Base-by-base conservation (phyloP, 2,797 vertebrate genomes). In the Muraenolepis orangiensis region DNA sequence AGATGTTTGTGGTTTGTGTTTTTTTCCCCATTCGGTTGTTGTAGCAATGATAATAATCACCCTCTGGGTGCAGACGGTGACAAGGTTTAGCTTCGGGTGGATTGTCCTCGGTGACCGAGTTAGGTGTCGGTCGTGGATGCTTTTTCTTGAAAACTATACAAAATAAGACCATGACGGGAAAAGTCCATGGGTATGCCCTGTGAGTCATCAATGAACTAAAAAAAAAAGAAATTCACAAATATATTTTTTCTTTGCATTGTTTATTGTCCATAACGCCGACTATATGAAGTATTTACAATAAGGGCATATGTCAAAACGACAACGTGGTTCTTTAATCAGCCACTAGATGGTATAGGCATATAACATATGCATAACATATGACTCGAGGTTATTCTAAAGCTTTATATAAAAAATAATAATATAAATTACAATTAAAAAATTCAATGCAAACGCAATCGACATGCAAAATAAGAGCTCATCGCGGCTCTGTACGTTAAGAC, bases 311-410 rank as follows among this genome's bases (percentile, higher is more conserved):
- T 67, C 30, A 29, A 20, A 31, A 14, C 34, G 72, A 40, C 31
- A 72, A 85, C 11, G 20, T 34, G 75, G 69, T 86, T 38, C 83
- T 74, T 86, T 29, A 75, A 80, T 70, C 80, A 87, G 75, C 91
- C 91, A 91, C 90, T 91, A 92, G 91, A 90, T 91, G 91, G 90
- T 89, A n/a, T n/a, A 64, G 57, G 57, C 57, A n/a, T 64, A 89
- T 84, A 76, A 87, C 78, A 57, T 72, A 80, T 82, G 82, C 86
- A 83, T 66, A 14, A 66, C 6, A 67, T 13, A 31, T 30, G 8
- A n/a, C n/a, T n/a, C n/a, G n/a, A 67, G 31, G 81, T 40, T 84
- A 64, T 64, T 64, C 1, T 64, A 75, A n/a, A 2, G 46, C 29
- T 81, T 68, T 73, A 71, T 8, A 12, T 10, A 4, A 28, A 18